Conservation (phyloP, 1,140 invertebrate species). For the Ostrea denselamellosa region DNA sequence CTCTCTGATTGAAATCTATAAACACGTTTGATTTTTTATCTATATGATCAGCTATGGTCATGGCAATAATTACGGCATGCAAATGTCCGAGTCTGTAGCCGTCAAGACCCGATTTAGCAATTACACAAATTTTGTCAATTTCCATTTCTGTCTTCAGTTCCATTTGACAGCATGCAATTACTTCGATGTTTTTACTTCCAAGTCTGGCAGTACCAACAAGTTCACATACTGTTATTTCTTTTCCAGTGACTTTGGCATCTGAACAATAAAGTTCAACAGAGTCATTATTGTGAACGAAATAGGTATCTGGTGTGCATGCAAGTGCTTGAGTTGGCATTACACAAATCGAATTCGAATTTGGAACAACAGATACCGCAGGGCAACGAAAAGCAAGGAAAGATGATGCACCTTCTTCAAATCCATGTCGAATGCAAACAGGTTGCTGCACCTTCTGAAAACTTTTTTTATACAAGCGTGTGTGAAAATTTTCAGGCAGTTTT, state of each 20-base stretch:
- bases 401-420: not conserved
- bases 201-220: not conserved
- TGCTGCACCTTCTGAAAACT: not conserved
- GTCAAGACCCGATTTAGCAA: constrained; percentile 1
- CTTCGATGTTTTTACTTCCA: not conserved
- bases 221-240: constrained; percentile 28
- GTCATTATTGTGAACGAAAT: not conserved
- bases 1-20: not conserved
- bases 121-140: constrained; percentile 18
- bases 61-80: constrained; percentile 3
- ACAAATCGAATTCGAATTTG: not conserved
- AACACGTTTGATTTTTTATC: not conserved
- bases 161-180: not conserved
- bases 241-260: not conserved
- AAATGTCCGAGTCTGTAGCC: not conserved
- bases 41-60: constrained; percentile 25
- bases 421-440: not conserved
- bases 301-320: not conserved
- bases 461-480: not conserved
- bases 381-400: not conserved
- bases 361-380: not conserved
- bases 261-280: not conserved
- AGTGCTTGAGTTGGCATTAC: not conserved
- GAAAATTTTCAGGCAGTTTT: not conserved
- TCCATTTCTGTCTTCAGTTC: not conserved